A percentile compares a stretch with the other conserved stretches of the same genome.
phyloP scores from a whole-genome alignment of 2,113 vertebrate species.

The Aegotheles bennettii region DNA sequence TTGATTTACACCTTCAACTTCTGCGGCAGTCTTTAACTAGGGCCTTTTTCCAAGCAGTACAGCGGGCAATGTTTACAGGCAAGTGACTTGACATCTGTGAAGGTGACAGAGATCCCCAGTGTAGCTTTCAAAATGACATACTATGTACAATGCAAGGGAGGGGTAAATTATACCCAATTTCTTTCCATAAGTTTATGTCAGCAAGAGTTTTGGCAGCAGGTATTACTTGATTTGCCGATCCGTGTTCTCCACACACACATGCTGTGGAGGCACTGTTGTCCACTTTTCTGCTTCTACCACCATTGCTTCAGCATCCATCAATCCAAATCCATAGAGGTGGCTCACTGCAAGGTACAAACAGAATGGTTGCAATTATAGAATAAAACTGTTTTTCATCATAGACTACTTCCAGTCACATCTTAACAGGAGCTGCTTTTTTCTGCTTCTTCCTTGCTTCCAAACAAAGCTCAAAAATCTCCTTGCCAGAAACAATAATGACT shows the following conservation, averaged over 20 bases:
- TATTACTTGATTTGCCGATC: slow-evolving; percentile 96
- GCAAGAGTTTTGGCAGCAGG: background rate
- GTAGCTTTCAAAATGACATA: background rate
- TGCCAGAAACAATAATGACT: background rate
- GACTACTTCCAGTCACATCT: background rate
- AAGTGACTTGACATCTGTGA: background rate
- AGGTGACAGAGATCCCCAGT: background rate
- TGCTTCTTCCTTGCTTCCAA: background rate
- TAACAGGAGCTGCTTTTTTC: background rate
- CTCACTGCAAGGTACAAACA: slow-evolving; percentile 81
- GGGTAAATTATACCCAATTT: slow-evolving; percentile 17
- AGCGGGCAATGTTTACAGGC: background rate
- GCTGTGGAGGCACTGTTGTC: slow-evolving; percentile 92
- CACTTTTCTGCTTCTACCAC: slow-evolving; percentile 96
- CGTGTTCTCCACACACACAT: slow-evolving; percentile 93
- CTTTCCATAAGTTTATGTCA: background rate
- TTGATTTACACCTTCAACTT: background rate
- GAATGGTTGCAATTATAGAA: background rate
- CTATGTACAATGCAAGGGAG: background rate
- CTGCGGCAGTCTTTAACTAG: background rate
- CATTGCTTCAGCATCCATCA: slow-evolving; percentile 99
- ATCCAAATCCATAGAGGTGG: slow-evolving; percentile 95
- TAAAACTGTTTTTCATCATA: background rate
- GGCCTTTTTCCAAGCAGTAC: background rate
- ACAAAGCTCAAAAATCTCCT: background rate